Evolutionary conservation across 2,797 vertebrate species (phyloP).

Genomic region (Hypotaenidia philippensis): DNA sequence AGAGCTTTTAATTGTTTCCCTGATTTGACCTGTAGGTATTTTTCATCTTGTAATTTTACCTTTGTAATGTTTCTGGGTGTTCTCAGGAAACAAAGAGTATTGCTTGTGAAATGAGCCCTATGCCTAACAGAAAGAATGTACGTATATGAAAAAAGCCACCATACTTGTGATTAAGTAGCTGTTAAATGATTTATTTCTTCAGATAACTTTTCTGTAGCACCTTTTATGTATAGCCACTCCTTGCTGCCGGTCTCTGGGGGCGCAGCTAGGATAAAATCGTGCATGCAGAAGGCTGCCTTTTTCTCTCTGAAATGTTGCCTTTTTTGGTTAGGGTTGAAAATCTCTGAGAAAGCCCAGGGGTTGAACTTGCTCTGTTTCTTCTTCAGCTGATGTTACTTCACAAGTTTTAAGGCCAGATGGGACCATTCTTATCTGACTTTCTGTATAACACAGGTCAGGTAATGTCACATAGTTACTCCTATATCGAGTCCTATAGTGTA

Average conservation of each 20-base stretch:
- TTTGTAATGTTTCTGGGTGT: neutral
- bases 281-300: conserved; percentile 54
- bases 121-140: neutral
- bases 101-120: neutral
- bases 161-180: neutral
- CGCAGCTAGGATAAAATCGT: conserved; percentile 13
- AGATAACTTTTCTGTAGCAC: conserved; percentile 27
- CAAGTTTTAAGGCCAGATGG: conserved; percentile 68
- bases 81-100: neutral
- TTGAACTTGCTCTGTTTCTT: conserved; percentile 68
- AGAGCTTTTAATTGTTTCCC: neutral
- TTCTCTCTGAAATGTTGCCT: conserved; percentile 59
- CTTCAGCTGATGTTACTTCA: conserved; percentile 71
- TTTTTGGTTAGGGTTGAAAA: conserved; percentile 67
- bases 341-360: conserved; percentile 62
- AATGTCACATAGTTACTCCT: conserved; percentile 69
- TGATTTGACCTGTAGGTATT: neutral
- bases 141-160: neutral
- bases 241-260: conserved; percentile 28
- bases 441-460: conserved; percentile 67
- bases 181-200: neutral
- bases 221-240: neutral
- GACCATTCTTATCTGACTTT: conserved; percentile 68
- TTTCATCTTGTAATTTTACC: neutral
- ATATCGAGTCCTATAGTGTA: conserved; percentile 49